Base-by-base conservation (phyloP, 2,113 vertebrate genomes). In the Hemicordylus capensis region DNA sequence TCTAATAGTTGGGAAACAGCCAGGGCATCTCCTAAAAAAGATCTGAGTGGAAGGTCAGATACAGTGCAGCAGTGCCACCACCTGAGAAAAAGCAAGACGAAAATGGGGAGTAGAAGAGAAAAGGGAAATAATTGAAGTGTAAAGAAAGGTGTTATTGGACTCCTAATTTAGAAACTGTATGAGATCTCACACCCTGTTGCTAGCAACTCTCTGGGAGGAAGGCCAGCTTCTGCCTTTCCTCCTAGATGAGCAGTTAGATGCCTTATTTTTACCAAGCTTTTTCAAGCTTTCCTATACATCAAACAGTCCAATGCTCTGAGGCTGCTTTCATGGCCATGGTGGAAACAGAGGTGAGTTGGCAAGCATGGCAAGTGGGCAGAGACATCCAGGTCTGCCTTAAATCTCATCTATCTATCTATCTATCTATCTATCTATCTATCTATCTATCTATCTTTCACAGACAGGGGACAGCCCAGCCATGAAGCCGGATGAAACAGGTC, bases 11-110 rank as follows among this genome's bases (percentile, higher is more conserved):
- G 80, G 31, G 26, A 77, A 77, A 84, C n/a, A 46, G 84, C 86
- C 89, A 91, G 83, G 87, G 88, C 79, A 75, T 51, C 76, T 48
- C 91, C 90, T 81, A 80, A 76, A 77, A 51, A 87, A 59, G 67
- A 31, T 76, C 77, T 69, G 70, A 1, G 7, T 70, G 1, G 87
- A 88, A 89, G 54, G 63, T 56, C 78, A 90, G 88, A 93, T 84
- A 86, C 14, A 87, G 89, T 90, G 91, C 92, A 93, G 93, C 91
- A 94, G 88, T 94, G 93, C 93, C 94, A 93, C 90, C 92, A 88
- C 88, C 91, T 87, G 91, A 92, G 90, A 87, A 84, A 93, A 94
- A 82, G 67, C 79, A 63, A 92, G 87, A 90, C 84, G 80, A 63
- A 84, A 58, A 46, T 24, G 76, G 81, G 81, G 85, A 56, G 48